Evolutionary conservation across 2,797 vertebrate species (phyloP).

Genomic region (Chelonia mydas): DNA sequence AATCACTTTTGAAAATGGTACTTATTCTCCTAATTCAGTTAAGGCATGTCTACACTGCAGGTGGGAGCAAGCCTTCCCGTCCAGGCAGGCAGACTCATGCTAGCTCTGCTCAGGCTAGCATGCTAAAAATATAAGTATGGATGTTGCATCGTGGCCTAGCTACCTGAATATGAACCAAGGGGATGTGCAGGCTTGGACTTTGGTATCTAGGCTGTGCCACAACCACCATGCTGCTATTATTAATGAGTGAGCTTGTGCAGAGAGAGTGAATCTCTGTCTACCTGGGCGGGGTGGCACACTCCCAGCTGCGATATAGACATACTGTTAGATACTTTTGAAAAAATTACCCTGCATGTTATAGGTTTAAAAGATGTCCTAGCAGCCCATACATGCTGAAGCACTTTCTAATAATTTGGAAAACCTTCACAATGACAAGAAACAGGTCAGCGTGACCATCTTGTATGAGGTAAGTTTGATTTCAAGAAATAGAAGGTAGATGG

Average conservation of each 20-base stretch:
- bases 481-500: constrained; percentile 15
- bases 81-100: background rate
- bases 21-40: background rate
- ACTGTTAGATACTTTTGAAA: background rate
- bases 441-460: background rate
- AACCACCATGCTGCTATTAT: background rate
- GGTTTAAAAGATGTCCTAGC: background rate
- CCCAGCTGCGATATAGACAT: background rate
- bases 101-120: background rate
- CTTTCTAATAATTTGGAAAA: background rate
- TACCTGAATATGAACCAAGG: background rate
- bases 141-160: background rate
- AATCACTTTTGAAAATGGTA: background rate
- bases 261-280: background rate
- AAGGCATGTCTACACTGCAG: background rate
- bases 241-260: background rate
- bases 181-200: background rate
- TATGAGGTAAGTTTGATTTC: background rate
- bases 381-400: background rate
- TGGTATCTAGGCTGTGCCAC: background rate
- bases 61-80: background rate
- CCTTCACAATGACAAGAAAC: background rate
- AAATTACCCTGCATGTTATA: background rate
- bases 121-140: background rate
- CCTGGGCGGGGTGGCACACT: background rate